Conservation (phyloP, 2,888 invertebrate genomes). For the Cephalotes varians region DNA sequence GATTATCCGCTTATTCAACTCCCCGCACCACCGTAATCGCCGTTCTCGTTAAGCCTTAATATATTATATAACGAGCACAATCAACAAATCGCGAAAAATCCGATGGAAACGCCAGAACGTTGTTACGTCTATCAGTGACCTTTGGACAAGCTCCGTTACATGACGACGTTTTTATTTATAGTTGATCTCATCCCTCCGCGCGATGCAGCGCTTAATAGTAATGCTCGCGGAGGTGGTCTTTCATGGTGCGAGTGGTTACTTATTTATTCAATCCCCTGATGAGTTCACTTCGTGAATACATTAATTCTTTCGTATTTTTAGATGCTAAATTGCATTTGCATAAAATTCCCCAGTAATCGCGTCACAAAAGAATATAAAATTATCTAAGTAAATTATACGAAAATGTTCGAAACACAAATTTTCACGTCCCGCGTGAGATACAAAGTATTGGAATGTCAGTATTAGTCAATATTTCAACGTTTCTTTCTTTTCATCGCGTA, state of each 20-base stretch:
- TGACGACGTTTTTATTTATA: conserved; percentile 40
- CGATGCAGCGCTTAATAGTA: conserved; percentile 4
- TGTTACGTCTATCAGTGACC: conserved; percentile 33
- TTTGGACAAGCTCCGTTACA: conserved; percentile 23
- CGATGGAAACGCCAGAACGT: conserved; percentile 22
- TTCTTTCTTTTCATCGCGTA: background rate
- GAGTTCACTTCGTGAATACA: background rate
- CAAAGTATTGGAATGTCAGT: background rate
- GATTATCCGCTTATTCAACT: conserved; percentile 47
- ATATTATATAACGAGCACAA: conserved; percentile 44
- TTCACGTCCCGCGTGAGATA: background rate
- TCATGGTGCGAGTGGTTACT: background rate
- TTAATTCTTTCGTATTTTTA: background rate
- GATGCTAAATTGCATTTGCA: conserved; percentile 1
- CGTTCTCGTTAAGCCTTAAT: conserved; percentile 2
- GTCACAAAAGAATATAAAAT: background rate
- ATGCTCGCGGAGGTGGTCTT: background rate
- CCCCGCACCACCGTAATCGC: background rate
- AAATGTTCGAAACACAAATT: background rate
- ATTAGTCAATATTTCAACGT: background rate
- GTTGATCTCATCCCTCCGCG: conserved; percentile 13
- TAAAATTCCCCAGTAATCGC: background rate
- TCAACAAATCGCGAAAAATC: conserved; percentile 1
- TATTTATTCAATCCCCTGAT: conserved; percentile 23
- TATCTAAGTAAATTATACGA: background rate